phyloP scores from a whole-genome alignment of 2,797 vertebrate genomes.

The Chelmon rostratus region DNA sequence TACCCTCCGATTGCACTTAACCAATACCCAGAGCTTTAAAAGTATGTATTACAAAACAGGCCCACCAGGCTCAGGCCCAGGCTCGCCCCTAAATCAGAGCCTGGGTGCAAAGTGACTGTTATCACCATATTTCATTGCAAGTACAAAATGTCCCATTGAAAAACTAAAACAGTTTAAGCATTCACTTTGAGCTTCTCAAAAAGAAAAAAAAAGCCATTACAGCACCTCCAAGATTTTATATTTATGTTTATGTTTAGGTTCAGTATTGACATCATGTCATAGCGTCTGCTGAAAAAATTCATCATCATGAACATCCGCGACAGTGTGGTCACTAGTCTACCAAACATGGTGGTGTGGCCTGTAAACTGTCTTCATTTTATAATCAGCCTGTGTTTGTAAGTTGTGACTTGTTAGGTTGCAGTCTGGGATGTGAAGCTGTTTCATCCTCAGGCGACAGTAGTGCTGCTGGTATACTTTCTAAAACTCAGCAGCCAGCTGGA shows the following conservation, averaged over 20 bases:
- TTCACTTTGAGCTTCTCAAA: neutral
- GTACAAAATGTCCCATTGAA: neutral
- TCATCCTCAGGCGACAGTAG: neutral
- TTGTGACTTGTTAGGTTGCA: neutral
- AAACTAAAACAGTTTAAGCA: neutral
- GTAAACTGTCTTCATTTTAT: neutral
- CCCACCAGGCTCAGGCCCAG: neutral
- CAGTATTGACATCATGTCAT: neutral
- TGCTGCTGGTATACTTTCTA: neutral
- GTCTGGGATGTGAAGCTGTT: neutral
- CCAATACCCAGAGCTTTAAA: neutral
- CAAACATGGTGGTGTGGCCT: neutral
- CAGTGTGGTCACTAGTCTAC: neutral
- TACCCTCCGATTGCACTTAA: neutral
- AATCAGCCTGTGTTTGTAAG: neutral
- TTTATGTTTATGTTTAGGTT: no score
- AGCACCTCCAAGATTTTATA: no score
- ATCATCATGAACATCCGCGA: neutral
- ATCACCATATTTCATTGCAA: neutral
- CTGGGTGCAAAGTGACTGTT: neutral
- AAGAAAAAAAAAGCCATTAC: no score
- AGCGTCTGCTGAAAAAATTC: neutral
- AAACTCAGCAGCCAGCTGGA: constrained; percentile 46
- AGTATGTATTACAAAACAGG: neutral
- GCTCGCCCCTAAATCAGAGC: neutral